Conservation (phyloP, 2,888 invertebrate genomes). For the Sacculina carcini region DNA sequence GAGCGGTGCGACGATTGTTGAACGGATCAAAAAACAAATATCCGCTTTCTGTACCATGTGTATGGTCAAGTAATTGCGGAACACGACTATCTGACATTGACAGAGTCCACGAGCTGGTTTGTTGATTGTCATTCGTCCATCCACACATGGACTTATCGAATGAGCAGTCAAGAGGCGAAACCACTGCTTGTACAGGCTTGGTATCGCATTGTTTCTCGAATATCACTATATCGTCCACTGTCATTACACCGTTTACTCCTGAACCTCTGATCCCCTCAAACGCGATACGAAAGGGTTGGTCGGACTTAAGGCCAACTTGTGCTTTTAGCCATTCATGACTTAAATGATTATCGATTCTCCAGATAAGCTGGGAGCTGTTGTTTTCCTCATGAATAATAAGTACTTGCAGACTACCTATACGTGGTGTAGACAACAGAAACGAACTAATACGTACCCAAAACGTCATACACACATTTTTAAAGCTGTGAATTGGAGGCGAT, state of each 20-base stretch:
- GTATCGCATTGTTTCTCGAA: neutral
- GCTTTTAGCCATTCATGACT: slow-evolving; percentile 10
- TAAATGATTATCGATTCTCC: neutral
- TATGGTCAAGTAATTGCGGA: neutral
- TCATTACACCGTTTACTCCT: neutral
- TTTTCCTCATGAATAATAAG: neutral
- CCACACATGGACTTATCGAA: neutral
- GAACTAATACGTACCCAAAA: neutral
- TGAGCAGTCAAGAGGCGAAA: neutral
- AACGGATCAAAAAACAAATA: neutral
- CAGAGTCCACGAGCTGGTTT: neutral
- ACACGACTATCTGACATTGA: neutral
- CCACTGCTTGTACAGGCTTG: neutral
- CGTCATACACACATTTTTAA: neutral
- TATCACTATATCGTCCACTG: neutral
- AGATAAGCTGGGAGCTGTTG: neutral
- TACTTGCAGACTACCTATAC: neutral
- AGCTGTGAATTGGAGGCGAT: neutral
- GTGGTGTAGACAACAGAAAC: neutral
- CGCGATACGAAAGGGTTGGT: slow-evolving; percentile 7
- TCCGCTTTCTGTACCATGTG: neutral
- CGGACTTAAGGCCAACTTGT: slow-evolving; percentile 12
- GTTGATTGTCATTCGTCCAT: neutral
- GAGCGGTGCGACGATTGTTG: neutral
- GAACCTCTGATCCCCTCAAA: neutral